These are phyloP conservation scores for Galleria mellonella DNA, from an alignment of 1,140 invertebrate genomes.

Conservation along the genomic window DNA sequence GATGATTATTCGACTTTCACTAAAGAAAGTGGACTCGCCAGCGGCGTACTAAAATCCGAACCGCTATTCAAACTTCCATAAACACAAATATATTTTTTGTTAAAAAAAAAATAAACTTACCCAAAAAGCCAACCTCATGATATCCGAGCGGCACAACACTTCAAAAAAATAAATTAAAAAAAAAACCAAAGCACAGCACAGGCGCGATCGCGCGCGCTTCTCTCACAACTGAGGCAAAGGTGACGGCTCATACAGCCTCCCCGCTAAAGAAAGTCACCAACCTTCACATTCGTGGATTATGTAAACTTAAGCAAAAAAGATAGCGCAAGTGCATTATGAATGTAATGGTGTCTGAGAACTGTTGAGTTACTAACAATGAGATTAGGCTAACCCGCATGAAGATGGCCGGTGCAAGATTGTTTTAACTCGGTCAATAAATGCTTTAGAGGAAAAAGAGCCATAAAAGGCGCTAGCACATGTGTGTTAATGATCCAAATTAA, in stretches of 20 bases:
- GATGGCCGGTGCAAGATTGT: too few relatives aligned
- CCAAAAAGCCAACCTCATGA: conserved; percentile 65
- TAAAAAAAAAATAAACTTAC: conserved; percentile 38
- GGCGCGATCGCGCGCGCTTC: conserved; percentile 55
- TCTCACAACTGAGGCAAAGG: conserved; percentile 44
- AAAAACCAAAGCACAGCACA: conserved; percentile 49
- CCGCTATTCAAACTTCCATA: conserved; percentile 9
- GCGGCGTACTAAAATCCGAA: conserved; percentile 4
- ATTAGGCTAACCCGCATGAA: conserved; percentile 24
- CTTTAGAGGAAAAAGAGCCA: too few relatives aligned
- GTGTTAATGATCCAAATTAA: too few relatives aligned
- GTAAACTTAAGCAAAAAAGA: conserved; percentile 44
- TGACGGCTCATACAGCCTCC: conserved; percentile 36
- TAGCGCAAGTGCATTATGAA: conserved; percentile 42
- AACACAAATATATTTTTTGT: conserved; percentile 13
- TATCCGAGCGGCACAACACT: conserved; percentile 53
- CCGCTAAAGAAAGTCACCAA: conserved; percentile 58
- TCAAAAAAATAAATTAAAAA: conserved; percentile 36
- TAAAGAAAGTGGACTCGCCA: conserved; percentile 33
- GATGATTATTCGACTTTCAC: conserved; percentile 34
- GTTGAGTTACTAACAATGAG: conserved; percentile 15
- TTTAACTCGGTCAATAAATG: too few relatives aligned
- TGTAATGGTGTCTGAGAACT: conserved; percentile 18
- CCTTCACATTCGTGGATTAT: conserved; percentile 66
- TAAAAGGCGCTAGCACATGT: too few relatives aligned